These are phyloP conservation scores for Caenorhabditis sp. DNA, from an alignment of 2,888 invertebrate species.

Conservation along the genomic window DNA sequence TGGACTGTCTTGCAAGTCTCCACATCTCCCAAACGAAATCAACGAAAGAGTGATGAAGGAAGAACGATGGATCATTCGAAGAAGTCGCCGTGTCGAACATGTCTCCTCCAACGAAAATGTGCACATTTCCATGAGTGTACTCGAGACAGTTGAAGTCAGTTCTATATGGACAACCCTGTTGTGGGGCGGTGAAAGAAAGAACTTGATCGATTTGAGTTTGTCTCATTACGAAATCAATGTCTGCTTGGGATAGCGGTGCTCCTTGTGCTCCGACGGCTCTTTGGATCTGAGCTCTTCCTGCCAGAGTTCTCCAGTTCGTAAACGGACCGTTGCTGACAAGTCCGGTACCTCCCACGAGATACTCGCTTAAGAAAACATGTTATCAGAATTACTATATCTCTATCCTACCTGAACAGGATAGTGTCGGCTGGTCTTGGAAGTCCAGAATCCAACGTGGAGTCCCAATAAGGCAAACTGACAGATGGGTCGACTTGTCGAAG, in stretches of 20 bases:
- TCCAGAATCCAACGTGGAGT: conserved; percentile 70
- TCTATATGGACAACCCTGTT: conserved; percentile 74
- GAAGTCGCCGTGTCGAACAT: conserved; percentile 77
- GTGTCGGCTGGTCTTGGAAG: conserved; percentile 76
- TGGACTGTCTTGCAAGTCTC: conserved; percentile 64
- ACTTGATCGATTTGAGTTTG: conserved; percentile 78
- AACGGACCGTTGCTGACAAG: conserved; percentile 75
- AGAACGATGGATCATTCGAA: conserved; percentile 84
- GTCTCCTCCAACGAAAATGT: conserved; percentile 79
- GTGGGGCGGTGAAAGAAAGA: conserved; percentile 78
- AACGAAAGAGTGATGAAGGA: conserved; percentile 83
- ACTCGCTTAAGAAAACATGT: conserved; percentile 34
- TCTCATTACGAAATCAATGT: conserved; percentile 74
- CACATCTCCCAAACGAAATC: conserved; percentile 83
- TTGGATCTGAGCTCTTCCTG: conserved; percentile 68
- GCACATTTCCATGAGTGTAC: conserved; percentile 79
- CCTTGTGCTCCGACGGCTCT: conserved; percentile 75
- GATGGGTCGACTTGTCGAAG: conserved; percentile 76
- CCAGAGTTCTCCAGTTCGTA: conserved; percentile 74
- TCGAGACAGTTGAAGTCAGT: conserved; percentile 76
- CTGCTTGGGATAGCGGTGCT: conserved; percentile 66
- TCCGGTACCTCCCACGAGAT: conserved; percentile 59
- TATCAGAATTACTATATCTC: neutral
- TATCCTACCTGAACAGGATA: conserved; percentile 68
- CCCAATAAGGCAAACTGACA: conserved; percentile 75